Evolutionary conservation across 2,113 vertebrate genomes (phyloP), one percentile per base, ranked within the genome.

Genomic region (Tringa solitaria): DNA sequence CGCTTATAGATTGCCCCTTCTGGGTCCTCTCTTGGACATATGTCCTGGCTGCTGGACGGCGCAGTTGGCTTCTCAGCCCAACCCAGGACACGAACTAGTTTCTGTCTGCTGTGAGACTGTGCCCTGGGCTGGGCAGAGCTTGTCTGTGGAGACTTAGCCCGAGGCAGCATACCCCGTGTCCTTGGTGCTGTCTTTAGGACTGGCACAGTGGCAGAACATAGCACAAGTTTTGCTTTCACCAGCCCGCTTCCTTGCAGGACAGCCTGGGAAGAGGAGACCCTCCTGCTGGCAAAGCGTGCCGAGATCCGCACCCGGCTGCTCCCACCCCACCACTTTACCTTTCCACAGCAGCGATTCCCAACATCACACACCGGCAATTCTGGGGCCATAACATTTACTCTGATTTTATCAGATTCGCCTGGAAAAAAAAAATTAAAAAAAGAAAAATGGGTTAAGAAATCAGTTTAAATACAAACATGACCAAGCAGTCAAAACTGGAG

Each of bases 111-210:
- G 26, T 28, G 53, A 59, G 23, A 15, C 28, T 39, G 5, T 1
- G 1, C 23, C 24, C 23, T 28, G 50, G 33, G 50, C 35, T 61
- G 69, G 12, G 24, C 20, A 43, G 51, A 51, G 14, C 39, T 87
- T 53, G 32, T 63, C 30, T 0, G 0, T 4, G 7, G 19, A 51
- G 11, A 5, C 60, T 48, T 63, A 89, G 45, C 50, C 33, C 0
- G 1, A 50, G 73, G 35, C 20, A 46, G 10, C 0, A 0, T 27
- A 14, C 21, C 30, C 32, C 4, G 3, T 21, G 59, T 27, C 53
- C 67, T 83, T 33, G 21, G 20, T 64, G 67, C 16, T 56, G 23
- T n/a, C 35, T 27, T 76, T 69, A 33, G 45, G 33, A 26, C 41
- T 32, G 45, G 6, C 26, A 24, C 7, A 14, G 4, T 1, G 6